phyloP scores from a whole-genome alignment of 1,140 invertebrate genomes.

The Caenorhabditis elegans region WBcel235 BX284606.5:10358501-10359000 shows the following conservation, averaged over 20 bases:
- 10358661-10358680: conserved; percentile 29
- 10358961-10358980: conserved; percentile 25
- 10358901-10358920: conserved; percentile 29
- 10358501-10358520: not conserved
- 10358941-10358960: not conserved
- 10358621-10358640: conserved; percentile 9
- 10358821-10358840: too few species aligned
- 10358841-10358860: too few species aligned
- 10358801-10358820: too few species aligned
- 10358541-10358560: conserved; percentile 42
- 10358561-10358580: conserved; percentile 21
- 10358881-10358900: too few species aligned
- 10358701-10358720: too few species aligned
- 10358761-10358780: too few species aligned
- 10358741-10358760: too few species aligned
- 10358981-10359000: conserved; percentile 32
- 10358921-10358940: not conserved
- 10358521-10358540: conserved; percentile 33
- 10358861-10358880: too few species aligned
- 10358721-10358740: too few species aligned
- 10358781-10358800: too few species aligned
- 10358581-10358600: conserved; percentile 24
- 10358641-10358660: conserved; percentile 13
- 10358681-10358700: not conserved
- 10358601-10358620: conserved; percentile 43